These are phyloP conservation scores for Sebastiscus tertius DNA, from an alignment of 2,797 vertebrate genomes.

Conservation along the genomic window DNA sequence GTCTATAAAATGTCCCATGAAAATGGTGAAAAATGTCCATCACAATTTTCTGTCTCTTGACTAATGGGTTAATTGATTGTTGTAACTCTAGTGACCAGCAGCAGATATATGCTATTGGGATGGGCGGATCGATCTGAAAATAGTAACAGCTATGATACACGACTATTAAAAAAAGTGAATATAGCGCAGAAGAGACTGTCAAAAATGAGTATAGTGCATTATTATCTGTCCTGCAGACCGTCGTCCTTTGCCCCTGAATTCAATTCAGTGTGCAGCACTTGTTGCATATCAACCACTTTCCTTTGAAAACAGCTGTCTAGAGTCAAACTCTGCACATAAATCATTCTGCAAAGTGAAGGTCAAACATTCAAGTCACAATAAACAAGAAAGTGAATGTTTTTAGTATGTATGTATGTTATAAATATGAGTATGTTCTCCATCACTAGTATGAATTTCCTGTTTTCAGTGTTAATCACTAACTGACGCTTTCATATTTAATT, in stretches of 20 bases:
- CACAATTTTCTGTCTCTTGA: not conserved
- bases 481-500: constrained; percentile 45
- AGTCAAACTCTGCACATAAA: no score
- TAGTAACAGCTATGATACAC: not conserved
- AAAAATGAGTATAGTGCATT: no score
- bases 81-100: not conserved
- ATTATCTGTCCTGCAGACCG: no score
- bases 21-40: not conserved
- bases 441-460: constrained; percentile 17
- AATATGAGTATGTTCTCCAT: not conserved
- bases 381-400: not conserved
- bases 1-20: not conserved
- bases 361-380: not conserved
- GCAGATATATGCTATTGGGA: not conserved
- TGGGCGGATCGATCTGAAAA: not conserved
- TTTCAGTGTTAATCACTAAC: constrained; percentile 45
- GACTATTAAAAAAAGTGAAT: no score
- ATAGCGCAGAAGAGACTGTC: no score
- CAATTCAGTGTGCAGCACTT: not conserved
- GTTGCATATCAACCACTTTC: not conserved
- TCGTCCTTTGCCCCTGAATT: no score
- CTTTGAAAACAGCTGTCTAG: no score
- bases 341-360: not conserved
- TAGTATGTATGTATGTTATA: not conserved
- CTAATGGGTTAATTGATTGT: not conserved